Conservation (phyloP, 1,140 invertebrate genomes). For the Drosophila biarmipes region DNA sequence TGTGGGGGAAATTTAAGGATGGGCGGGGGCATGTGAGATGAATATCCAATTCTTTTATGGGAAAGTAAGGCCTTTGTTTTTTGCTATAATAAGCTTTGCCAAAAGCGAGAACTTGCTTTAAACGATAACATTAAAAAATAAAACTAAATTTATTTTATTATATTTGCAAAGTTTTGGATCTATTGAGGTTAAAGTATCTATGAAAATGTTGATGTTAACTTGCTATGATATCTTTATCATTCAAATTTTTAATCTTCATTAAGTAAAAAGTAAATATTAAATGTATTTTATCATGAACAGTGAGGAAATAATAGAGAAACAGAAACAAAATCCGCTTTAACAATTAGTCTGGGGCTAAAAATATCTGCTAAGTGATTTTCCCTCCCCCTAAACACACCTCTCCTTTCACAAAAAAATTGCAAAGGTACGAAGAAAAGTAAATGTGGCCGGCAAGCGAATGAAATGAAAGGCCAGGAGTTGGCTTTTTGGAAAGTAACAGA, state of each 20-base stretch:
- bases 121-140: not conserved
- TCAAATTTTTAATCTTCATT: too few relatives aligned
- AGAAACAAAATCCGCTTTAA: not conserved
- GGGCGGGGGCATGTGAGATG: not conserved
- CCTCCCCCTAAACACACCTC: not conserved
- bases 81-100: not conserved
- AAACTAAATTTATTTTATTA: not conserved
- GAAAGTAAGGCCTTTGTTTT: not conserved
- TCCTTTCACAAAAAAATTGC: conserved; percentile 31
- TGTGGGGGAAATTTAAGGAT: not conserved
- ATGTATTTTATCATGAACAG: not conserved
- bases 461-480: conserved; percentile 77
- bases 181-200: too few relatives aligned
- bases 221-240: too few relatives aligned
- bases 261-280: not conserved
- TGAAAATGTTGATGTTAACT: too few relatives aligned
- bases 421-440: conserved; percentile 56
- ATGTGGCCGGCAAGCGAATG: conserved; percentile 43
- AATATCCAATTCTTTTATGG: not conserved
- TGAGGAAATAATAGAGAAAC: not conserved
- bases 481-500: conserved; percentile 74
- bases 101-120: not conserved
- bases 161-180: too few relatives aligned
- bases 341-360: not conserved
- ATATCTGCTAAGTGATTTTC: conserved; percentile 4